Percentiles rank a stretch among this genome's conserved stretches.
These are phyloP conservation scores for Coreoperca whiteheadi DNA, from an alignment of 2,113 vertebrate genomes.

Conservation along the genomic window DNA sequence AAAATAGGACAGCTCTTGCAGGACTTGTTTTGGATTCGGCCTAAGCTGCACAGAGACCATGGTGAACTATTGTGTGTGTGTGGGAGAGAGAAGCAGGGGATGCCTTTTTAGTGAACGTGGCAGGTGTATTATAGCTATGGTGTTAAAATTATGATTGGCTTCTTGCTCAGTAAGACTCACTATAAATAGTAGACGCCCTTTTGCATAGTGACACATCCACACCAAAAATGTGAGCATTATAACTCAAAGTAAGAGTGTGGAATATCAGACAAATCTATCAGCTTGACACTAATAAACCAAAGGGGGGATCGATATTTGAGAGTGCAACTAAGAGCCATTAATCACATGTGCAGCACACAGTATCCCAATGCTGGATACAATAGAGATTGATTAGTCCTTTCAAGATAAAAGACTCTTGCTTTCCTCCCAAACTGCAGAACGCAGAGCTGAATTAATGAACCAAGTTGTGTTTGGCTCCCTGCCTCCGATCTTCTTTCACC, in stretches of 20 bases:
- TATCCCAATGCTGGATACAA: constrained; percentile 10
- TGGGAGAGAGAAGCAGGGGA: constrained; percentile 43
- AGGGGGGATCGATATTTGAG: constrained; percentile 49
- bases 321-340: constrained; percentile 37
- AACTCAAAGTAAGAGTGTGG: constrained; percentile 31
- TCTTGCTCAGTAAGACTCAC: constrained; percentile 63
- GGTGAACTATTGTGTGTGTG: constrained; percentile 34
- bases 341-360: constrained; percentile 28
- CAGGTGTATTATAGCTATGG: constrained; percentile 46
- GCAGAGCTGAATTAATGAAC: constrained; percentile 31
- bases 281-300: constrained; percentile 29
- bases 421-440: constrained; percentile 11
- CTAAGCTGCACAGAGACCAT: constrained; percentile 52
- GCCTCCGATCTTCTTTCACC: constrained; percentile 41
- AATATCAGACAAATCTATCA: constrained; percentile 53
- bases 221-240: constrained; percentile 31
- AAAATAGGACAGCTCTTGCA: constrained; percentile 74
- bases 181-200: constrained; percentile 77
- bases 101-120: constrained; percentile 62
- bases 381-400: constrained; percentile 43
- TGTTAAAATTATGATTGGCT: constrained; percentile 66
- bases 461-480: constrained; percentile 12
- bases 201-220: constrained; percentile 69
- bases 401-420: constrained; percentile 13
- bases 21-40: constrained; percentile 58